Evolutionary conservation across 37 sponge, comb jelly and placozoan genomes (phyloP).

Genomic region (Beroe ovata): DNA sequence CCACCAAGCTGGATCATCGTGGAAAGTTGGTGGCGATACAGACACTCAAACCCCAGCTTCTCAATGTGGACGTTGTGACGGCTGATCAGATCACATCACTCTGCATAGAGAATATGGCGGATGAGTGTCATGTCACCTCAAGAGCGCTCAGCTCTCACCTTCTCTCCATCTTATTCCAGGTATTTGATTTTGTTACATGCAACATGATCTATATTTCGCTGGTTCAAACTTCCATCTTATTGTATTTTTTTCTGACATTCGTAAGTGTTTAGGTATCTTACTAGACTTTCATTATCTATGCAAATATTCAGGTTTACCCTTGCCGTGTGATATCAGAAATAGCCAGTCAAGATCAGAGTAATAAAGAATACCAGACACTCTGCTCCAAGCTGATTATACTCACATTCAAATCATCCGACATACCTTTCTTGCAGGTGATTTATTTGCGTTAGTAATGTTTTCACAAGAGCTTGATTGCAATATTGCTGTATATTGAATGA

Average conservation of each 20-base stretch:
- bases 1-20: neutral
- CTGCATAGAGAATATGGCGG: neutral
- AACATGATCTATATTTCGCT: no score
- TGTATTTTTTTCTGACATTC: no score
- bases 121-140: neutral
- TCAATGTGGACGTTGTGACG: neutral
- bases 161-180: slow-evolving; percentile 30
- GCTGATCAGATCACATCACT: slow-evolving; percentile 20
- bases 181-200: no score
- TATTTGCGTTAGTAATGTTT: neutral
- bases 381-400: neutral
- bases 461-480: neutral
- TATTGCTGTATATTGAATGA: no score
- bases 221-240: no score
- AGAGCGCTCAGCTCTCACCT: neutral
- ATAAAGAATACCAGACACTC: neutral
- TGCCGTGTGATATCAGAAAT: neutral
- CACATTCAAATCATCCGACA: neutral
- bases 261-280: no score
- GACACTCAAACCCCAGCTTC: slow-evolving; percentile 40
- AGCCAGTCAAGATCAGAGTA: neutral
- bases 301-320: slow-evolving; percentile 10
- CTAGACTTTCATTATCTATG: no score
- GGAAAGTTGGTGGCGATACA: slow-evolving; percentile 33
- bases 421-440: neutral